Evolutionary conservation across 1,140 invertebrate genomes (phyloP), one percentile per base, ranked within the genome.

Genomic region (Adelges cooleyi): DNA sequence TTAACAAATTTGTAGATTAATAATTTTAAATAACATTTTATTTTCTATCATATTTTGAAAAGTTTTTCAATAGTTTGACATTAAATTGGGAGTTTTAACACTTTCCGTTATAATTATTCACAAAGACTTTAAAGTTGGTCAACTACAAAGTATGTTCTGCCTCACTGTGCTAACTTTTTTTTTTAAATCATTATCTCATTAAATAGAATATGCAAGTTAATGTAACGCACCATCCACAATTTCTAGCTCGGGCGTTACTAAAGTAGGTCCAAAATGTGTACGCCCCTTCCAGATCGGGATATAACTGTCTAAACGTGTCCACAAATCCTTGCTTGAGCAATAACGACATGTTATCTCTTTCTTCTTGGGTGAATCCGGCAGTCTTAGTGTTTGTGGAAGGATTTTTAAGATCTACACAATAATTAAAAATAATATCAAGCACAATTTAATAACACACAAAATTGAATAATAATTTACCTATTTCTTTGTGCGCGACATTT

Each of bases 221-320:
- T n/a, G n/a, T n/a, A n/a, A 74, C 78, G 80, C 76, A 90, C 91
- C 95, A 98, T 75, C 96, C 96, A 71, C 95, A 82, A 79, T 99
- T 96, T 71, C 89, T 94, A 2, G 80, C 77, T 66, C 95, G 79
- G 20, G 88, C 78, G 74, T 93, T 93, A 46, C 75, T 78, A 79
- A 95, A 87, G 73, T 94, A 94, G 3, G 87, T 84, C 95, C 95
- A 99, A 74, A 92, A 99, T 1, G 94, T 95, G 72, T 96, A 99
- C 10, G 85, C 86, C 2, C 80, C 85, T 13, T 79, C 84, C 70
- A 82, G 78, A 9, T 96, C 85, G 0, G 95, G 95, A 78, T 98
- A 89, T 1, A 97, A 78, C 68, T 86, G 77, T 42, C 96, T 80
- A 73, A 85, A 99, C 0, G 90, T 86, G 77, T 99, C 95, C 3